Conservation (phyloP, 2,797 vertebrate species). For the Morus bassanus region DNA sequence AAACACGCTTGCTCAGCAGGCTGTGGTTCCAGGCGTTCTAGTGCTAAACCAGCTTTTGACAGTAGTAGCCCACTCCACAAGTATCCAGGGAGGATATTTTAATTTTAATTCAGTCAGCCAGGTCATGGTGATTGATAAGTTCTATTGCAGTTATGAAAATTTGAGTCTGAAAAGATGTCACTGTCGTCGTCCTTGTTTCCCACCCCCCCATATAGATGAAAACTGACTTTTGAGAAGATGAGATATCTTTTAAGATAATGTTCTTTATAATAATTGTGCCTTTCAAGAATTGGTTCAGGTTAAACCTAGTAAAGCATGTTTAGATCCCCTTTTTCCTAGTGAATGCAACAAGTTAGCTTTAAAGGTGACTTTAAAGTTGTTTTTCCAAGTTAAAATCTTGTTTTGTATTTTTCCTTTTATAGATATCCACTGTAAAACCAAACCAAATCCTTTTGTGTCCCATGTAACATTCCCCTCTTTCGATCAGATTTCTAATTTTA, state of each 20-base stretch:
- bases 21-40: background rate
- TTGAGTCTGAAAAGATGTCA: background rate
- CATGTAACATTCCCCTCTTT: background rate
- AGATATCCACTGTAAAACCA: background rate
- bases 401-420: background rate
- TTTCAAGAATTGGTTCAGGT: background rate
- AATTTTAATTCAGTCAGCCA: background rate
- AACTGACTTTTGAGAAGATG: background rate
- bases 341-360: background rate
- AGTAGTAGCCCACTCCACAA: background rate
- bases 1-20: background rate
- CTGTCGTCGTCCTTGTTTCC: too few relatives aligned
- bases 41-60: background rate
- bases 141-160: background rate
- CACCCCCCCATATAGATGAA: background rate
- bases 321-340: background rate
- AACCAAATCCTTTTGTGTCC: background rate
- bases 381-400: background rate
- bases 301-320: background rate
- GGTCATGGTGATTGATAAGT: background rate
- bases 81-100: background rate
- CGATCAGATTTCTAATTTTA: background rate
- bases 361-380: background rate
- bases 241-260: background rate
- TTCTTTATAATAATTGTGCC: background rate